These are phyloP conservation scores for Cyphomyrmex costatus DNA, from an alignment of 1,140 invertebrate genomes.

Conservation along the genomic window DNA sequence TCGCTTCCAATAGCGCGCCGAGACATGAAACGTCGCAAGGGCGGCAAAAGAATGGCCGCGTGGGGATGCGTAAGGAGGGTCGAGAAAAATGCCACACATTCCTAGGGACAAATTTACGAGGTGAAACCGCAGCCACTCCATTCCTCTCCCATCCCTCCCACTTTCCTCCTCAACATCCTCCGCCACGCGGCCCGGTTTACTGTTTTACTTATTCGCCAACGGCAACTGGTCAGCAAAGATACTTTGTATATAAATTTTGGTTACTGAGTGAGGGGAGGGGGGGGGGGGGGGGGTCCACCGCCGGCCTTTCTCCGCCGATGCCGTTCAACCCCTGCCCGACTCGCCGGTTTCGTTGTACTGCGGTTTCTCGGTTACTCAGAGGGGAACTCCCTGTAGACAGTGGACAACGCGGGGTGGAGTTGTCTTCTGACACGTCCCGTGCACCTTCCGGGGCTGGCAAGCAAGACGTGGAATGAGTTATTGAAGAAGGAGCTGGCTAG, in stretches of 20 bases:
- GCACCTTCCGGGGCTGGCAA: slow-evolving; percentile 40
- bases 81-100: slow-evolving; percentile 70
- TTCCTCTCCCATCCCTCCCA: slow-evolving; percentile 24
- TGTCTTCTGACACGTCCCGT: slow-evolving; percentile 57
- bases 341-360: slow-evolving; percentile 62
- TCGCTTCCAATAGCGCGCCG: slow-evolving; percentile 23
- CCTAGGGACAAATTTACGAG: slow-evolving; percentile 80
- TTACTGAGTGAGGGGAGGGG: slow-evolving; percentile 57
- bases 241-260: slow-evolving; percentile 86
- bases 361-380: slow-evolving; percentile 64
- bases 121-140: slow-evolving; percentile 78
- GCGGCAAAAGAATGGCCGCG: slow-evolving; percentile 9
- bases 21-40: slow-evolving; percentile 23
- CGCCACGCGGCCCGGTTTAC: slow-evolving; percentile 76
- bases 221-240: slow-evolving; percentile 80
- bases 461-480: slow-evolving; percentile 68
- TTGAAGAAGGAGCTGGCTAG: slow-evolving; percentile 52
- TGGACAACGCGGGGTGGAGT: slow-evolving; percentile 59
- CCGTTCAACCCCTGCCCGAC: slow-evolving; percentile 38
- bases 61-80: slow-evolving; percentile 39
- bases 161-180: slow-evolving; percentile 45
- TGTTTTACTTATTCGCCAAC: slow-evolving; percentile 83
- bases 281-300: not conserved
- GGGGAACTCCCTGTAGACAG: slow-evolving; percentile 38
- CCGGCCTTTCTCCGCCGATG: slow-evolving; percentile 31